Base-by-base conservation (phyloP, 2,113 vertebrate genomes). In the Myotis brandtii region DNA sequence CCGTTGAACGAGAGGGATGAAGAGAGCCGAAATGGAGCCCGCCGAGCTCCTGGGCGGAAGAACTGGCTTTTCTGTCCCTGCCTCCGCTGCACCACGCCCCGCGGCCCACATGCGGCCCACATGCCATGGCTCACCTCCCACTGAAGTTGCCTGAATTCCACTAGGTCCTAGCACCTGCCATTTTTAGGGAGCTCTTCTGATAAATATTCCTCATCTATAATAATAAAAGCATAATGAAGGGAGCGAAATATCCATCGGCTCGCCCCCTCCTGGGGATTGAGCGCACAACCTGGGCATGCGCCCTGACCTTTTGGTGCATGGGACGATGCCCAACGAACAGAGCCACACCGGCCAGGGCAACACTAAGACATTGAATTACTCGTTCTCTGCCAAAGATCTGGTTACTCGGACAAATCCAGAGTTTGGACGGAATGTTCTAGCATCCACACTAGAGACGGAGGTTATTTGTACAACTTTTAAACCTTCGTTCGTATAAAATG, bases 31-130 rank as follows among this genome's bases (percentile, higher is more conserved):
- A 5, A 84, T 0, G 79, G 93, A 64, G 64, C 95, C 72, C 97
- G 86, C 95, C 82, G 13, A 10, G 46, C 23, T 73, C 62, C 83
- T 82, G 95, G 0, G 98, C 97, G 95, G 96, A 81, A 98, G 87
- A 97, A 95, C 95, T 92, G 94, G 52, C 21, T 97, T 85, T 95
- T 92, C 95, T 59, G 87, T 85, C 69, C 50, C 0, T 90, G 96
- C 86, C 93, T 9, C 82, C 16, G 40, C 3, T 3, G 77, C 4
- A 75, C 88, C 97, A 0, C 86, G 69, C 93, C 98, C 96, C 37
- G 32, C 25, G 81, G 92, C 56, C 56, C 59, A 62, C 59, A 62
- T 27, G 59, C 59, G 23, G 59, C 59, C 59, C 59, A 62, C 59
- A 62, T 21, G 85, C 79, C 76, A 94, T 34, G 56, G 10, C 69